Percentiles rank a stretch among this genome's conserved stretches.
Conservation (phyloP, 23 tunicate species). For the Oikopleura vanhoeffeni region DNA sequence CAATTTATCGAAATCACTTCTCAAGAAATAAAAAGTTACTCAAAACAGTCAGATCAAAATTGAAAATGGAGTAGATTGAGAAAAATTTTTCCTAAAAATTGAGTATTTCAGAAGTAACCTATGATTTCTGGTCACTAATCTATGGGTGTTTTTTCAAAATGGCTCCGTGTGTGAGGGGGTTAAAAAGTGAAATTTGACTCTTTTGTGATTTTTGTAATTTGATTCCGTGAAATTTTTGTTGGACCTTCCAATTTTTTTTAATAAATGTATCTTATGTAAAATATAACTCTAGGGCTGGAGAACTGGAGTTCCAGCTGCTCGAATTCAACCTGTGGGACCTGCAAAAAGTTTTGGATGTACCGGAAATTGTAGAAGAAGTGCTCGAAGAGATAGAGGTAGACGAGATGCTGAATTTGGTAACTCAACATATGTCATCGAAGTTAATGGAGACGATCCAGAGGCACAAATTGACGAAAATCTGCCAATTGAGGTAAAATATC, state of each 20-base stretch:
- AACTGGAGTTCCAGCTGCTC: neutral
- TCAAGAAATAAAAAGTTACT: no score
- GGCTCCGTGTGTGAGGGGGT: no score
- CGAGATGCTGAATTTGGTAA: neutral
- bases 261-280: neutral
- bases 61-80: no score
- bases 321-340: neutral
- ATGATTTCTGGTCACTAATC: no score
- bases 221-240: no score
- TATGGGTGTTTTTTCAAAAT: no score
- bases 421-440: neutral
- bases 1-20: no score
- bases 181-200: neutral
- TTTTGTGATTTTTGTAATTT: neutral
- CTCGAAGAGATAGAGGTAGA: neutral
- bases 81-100: no score
- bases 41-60: no score
- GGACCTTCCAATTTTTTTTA: no score
- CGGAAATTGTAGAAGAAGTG: neutral
- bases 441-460: neutral
- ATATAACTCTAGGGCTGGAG: neutral
- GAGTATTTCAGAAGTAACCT: no score
- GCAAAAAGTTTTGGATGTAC: neutral
- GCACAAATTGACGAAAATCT: neutral
- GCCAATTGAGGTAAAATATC: constrained; percentile 14